These are phyloP conservation scores for Pseudochirops corinnae DNA, from an alignment of 2,797 vertebrate species.

Conservation along the genomic window DNA sequence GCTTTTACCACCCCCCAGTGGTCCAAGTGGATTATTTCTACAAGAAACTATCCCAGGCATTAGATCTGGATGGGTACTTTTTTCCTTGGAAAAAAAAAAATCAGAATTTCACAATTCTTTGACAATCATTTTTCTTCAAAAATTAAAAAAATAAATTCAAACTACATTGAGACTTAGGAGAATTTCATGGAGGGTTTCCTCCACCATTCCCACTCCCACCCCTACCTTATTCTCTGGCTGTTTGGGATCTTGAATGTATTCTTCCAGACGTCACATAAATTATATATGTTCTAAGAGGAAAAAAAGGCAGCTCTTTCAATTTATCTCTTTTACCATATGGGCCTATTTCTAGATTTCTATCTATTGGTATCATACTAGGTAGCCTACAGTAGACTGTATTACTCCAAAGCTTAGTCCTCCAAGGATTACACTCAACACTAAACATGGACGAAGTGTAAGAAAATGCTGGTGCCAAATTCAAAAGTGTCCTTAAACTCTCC, in stretches of 20 bases:
- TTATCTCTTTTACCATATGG: neutral
- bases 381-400: conserved; percentile 25
- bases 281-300: neutral
- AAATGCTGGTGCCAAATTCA: conserved; percentile 6
- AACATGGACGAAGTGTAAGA: neutral
- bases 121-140: conserved; percentile 39
- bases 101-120: conserved; percentile 1
- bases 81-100: conserved; percentile 20
- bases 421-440: neutral
- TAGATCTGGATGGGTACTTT: conserved; percentile 6
- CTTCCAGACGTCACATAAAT: conserved; percentile 4
- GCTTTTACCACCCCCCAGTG: conserved; percentile 68
- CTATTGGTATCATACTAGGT: neutral
- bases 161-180: neutral
- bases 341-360: conserved; percentile 30
- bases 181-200: neutral
- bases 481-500: conserved; percentile 21
- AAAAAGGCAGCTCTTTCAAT: neutral
- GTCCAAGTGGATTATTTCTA: conserved; percentile 23
- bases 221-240: neutral
- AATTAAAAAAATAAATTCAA: neutral
- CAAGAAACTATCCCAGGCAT: neutral
- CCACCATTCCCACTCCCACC: neutral
- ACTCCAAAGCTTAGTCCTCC: conserved; percentile 20
- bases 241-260: neutral